phyloP scores from a whole-genome alignment of 2,113 vertebrate species.

The Circaetus cinerascens region DNA sequence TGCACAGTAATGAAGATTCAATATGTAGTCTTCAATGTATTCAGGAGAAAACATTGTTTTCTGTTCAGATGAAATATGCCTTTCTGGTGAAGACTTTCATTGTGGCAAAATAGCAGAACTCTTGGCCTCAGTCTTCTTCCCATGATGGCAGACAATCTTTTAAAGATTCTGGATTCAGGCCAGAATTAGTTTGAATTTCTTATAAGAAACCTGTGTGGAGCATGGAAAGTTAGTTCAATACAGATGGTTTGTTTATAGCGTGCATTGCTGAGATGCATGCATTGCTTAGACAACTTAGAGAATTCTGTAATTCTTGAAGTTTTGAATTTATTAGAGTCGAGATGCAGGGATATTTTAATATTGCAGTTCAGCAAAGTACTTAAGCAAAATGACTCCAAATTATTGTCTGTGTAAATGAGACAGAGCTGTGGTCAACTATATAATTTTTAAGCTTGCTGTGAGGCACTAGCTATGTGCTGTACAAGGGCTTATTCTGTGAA shows the following conservation, averaged over 20 bases:
- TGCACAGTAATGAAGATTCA: background rate
- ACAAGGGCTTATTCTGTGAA: background rate
- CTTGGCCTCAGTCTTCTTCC: background rate
- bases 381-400: background rate
- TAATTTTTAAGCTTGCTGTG: background rate
- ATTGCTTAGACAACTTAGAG: background rate
- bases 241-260: background rate
- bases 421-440: background rate
- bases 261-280: background rate
- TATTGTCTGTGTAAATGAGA: background rate
- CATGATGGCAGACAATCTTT: background rate
- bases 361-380: background rate
- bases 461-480: background rate
- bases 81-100: background rate
- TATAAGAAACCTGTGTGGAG: background rate
- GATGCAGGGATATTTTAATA: background rate
- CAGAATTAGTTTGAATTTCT: background rate
- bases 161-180: background rate
- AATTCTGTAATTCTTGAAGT: background rate
- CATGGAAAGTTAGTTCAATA: background rate
- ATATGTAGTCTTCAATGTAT: background rate
- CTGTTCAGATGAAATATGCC: background rate
- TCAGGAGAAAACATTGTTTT: background rate
- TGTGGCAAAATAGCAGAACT: background rate
- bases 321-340: background rate